Evolutionary conservation across 2,888 invertebrate genomes (phyloP).

Genomic region (Philonicus albiceps): DNA sequence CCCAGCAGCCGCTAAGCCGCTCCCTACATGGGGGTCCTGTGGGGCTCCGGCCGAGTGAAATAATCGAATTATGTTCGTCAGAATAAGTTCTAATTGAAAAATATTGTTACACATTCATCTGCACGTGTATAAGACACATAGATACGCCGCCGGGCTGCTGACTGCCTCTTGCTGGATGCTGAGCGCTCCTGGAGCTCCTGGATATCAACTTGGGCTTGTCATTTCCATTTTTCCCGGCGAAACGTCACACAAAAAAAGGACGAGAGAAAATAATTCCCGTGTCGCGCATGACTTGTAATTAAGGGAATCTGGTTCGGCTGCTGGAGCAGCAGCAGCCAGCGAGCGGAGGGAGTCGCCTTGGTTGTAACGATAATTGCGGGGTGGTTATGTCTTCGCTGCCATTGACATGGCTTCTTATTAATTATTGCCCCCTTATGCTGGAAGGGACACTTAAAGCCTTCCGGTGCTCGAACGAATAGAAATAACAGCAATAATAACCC

Average conservation of each 20-base stretch:
- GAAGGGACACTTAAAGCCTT: neutral
- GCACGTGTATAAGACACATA: neutral
- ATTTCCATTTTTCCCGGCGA: constrained; percentile 26
- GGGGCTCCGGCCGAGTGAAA: constrained; percentile 59
- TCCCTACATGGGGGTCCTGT: constrained; percentile 36
- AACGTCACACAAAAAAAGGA: neutral
- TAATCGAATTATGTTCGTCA: constrained; percentile 65
- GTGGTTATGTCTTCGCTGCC: constrained; percentile 14
- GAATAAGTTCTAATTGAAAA: constrained; percentile 66
- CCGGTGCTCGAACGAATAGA: neutral
- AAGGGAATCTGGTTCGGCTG: constrained; percentile 31
- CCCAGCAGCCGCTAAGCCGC: neutral
- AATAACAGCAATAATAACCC: neutral
- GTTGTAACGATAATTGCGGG: constrained; percentile 18
- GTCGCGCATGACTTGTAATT: constrained; percentile 41
- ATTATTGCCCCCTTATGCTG: neutral
- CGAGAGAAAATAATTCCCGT: constrained; percentile 16
- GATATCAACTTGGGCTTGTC: constrained; percentile 31
- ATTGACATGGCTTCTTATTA: constrained; percentile 30
- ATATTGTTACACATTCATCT: constrained; percentile 59
- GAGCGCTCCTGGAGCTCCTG: constrained; percentile 26
- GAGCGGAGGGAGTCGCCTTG: neutral
- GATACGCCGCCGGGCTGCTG: constrained; percentile 3
- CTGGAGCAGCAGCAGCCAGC: neutral
- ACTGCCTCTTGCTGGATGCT: neutral